These are phyloP conservation scores for Agrochola circellaris DNA, from an alignment of 2,888 invertebrate genomes.

Conservation along the genomic window DNA sequence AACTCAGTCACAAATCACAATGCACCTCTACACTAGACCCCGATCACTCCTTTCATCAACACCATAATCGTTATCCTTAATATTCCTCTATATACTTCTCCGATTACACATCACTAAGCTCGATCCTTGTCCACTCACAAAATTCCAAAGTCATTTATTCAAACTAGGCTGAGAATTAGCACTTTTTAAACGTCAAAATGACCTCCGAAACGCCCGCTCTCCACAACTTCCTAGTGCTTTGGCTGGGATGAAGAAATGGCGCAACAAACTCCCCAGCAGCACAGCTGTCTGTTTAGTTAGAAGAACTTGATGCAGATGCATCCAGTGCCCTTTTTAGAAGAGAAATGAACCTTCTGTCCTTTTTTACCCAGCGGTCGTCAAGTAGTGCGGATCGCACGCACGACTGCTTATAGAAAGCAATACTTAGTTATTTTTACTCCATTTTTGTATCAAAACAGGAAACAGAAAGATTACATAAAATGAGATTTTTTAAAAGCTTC, in stretches of 20 bases:
- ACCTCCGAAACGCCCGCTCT: neutral
- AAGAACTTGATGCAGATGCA: neutral
- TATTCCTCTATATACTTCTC: neutral
- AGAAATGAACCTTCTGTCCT: slow-evolving; percentile 28
- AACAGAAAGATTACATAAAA: slow-evolving; percentile 59
- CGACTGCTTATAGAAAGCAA: slow-evolving; percentile 78
- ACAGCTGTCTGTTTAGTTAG: neutral
- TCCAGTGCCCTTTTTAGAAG: neutral
- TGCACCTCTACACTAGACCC: neutral
- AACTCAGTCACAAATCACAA: neutral
- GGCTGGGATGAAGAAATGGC: too few species aligned
- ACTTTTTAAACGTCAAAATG: neutral
- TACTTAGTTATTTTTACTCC: slow-evolving; percentile 69
- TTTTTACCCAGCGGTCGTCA: slow-evolving; percentile 46
- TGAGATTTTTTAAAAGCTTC: slow-evolving; percentile 37
- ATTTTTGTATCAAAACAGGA: slow-evolving; percentile 63
- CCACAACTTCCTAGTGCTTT: too few species aligned
- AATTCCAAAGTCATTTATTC: neutral
- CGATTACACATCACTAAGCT: neutral
- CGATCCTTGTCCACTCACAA: neutral
- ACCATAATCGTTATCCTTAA: neutral
- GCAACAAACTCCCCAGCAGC: too few species aligned
- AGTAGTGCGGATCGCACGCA: slow-evolving; percentile 80
- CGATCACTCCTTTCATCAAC: neutral
- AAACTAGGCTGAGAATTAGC: neutral